Percentiles rank a stretch among this genome's conserved stretches.
Evolutionary conservation across 2,888 invertebrate species (phyloP).

Genomic region (Chorisops tibialis): DNA sequence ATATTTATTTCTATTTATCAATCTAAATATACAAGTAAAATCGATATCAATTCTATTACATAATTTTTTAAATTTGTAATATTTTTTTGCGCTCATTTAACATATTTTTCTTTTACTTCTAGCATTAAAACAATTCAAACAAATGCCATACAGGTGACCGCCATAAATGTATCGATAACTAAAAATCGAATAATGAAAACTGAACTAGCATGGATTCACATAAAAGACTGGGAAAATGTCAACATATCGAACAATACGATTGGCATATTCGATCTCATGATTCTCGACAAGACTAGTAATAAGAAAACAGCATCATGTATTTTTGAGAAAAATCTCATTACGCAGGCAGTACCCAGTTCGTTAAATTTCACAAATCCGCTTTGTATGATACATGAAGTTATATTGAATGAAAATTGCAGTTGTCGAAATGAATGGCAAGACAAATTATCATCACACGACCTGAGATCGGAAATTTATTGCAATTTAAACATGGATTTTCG

Average conservation of each 20-base stretch:
- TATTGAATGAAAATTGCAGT: conserved; percentile 43
- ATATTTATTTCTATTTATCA: too few relatives aligned
- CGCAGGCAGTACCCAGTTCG: conserved; percentile 41
- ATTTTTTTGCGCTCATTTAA: too few relatives aligned
- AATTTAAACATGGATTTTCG: conserved; percentile 39
- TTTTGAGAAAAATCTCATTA: conserved; percentile 46
- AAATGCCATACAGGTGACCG: conserved; percentile 45
- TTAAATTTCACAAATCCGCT: conserved; percentile 44
- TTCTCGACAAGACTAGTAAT: conserved; percentile 38
- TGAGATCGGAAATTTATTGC: conserved; percentile 47
- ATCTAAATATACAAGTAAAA: too few relatives aligned
- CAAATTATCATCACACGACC: conserved; percentile 42
- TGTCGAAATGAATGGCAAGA: conserved; percentile 44
- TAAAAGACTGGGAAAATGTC: conserved; percentile 44
- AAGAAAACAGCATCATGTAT: conserved; percentile 39
- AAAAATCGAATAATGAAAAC: conserved; percentile 43
- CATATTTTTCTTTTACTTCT: conserved; percentile 21
- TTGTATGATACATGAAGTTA: conserved; percentile 44
- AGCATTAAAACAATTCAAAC: conserved; percentile 46
- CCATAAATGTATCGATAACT: conserved; percentile 43
- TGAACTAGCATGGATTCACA: conserved; percentile 45
- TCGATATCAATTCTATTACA: too few relatives aligned
- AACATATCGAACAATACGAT: conserved; percentile 45
- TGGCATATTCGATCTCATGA: conserved; percentile 42
- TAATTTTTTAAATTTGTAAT: too few relatives aligned